phyloP scores from a whole-genome alignment of 2,797 vertebrate species.

The Phrynocephalus guinanensis region DNA sequence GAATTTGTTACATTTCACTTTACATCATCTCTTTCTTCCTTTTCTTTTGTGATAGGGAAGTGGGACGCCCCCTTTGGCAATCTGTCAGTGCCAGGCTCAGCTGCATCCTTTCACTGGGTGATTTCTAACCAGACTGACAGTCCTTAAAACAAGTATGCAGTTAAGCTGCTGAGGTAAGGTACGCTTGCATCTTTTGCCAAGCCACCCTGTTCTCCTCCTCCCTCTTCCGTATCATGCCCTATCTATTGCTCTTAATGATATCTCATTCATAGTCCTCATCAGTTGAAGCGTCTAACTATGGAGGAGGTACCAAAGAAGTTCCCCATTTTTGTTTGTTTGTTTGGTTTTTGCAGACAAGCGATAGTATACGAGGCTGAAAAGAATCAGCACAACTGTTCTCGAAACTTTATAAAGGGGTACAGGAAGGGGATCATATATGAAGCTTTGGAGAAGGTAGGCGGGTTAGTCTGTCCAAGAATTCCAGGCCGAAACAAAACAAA shows the following conservation, averaged over 20 bases:
- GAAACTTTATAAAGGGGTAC: neutral
- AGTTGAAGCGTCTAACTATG: constrained; percentile 37
- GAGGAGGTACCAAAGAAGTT: neutral
- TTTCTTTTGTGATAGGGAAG: constrained; percentile 82
- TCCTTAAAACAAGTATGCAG: constrained; percentile 96
- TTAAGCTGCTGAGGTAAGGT: constrained; percentile 95
- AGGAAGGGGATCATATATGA: neutral
- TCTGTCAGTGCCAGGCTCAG: constrained; percentile 81
- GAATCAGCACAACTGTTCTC: neutral
- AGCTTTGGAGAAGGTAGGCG: neutral
- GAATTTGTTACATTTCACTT: constrained; percentile 93
- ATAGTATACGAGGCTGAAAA: neutral
- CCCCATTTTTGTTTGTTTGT: neutral
- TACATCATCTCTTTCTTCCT: constrained; percentile 78
- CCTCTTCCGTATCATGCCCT: constrained; percentile 41
- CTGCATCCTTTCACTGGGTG: constrained; percentile 79
- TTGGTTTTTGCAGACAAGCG: neutral
- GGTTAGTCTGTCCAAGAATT: too few relatives aligned
- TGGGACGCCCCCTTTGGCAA: constrained; percentile 80
- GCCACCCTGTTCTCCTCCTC: neutral
- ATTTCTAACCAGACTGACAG: constrained; percentile 86
- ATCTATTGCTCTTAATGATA: constrained; percentile 64
- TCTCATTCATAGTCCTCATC: constrained; percentile 53
- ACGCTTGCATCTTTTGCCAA: constrained; percentile 54
- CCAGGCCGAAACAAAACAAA: too few relatives aligned